Evolutionary conservation across 2,113 vertebrate species (phyloP), one percentile per base, ranked within the genome.

Genomic region (Myiagra hebetior): DNA sequence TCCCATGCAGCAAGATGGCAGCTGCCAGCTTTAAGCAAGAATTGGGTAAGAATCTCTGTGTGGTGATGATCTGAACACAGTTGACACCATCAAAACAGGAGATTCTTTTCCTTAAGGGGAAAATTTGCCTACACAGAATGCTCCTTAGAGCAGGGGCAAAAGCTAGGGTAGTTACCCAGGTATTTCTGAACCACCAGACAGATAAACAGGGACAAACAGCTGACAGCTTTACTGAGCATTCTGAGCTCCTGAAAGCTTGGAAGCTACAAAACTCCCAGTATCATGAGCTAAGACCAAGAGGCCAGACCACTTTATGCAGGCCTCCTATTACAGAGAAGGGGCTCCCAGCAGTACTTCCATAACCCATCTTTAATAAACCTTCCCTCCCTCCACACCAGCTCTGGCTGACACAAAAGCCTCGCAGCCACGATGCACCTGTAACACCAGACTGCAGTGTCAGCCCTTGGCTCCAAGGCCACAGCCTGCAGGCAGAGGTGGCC

Each of bases 401-500:
- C n/a, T 53, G 52, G 39, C 46, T 80, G 30, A 67, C 16, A 50
- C 4, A 6, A 59, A 81, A 91, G 50, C n/a, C 42, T 79, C 3
- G 1, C 0, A 4, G 35, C 23, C n/a, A 46, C 27, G 20, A 62
- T 57, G 15, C 26, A 67, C 31, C 62, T 60, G 0, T 47, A 85
- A 64, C 49, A 87, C 10, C 53, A 37, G 52, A 64, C 13, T 56
- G 49, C 28, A 59, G 35, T 1, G 12, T 39, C 57, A 79, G 37
- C 49, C 62, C 39, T 75, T 55, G 91, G 47, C 57, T 87, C 74
- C 27, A 59, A 39, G 22, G 60, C 27, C 4, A 2, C n/a, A 47
- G 50, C 28, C 24, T 22, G 11, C 37, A 84, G 49, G 57, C 63
- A 85, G 44, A 56, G 39, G 14, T 63, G 18, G 26, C 56, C 47